phyloP scores from a whole-genome alignment of 1,140 invertebrate species.

The Diploscapter pachys region DNA sequence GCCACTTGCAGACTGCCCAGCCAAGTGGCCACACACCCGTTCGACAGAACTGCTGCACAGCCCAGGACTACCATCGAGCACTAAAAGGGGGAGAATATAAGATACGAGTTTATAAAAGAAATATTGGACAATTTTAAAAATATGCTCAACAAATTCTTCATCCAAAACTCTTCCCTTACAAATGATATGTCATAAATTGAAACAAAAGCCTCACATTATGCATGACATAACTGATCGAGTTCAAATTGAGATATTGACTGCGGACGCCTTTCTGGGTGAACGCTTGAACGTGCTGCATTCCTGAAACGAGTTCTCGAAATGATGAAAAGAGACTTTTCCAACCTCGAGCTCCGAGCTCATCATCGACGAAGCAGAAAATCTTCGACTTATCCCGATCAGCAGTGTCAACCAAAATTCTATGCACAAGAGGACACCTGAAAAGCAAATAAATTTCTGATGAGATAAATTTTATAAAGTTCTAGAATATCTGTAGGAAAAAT shows the following conservation, averaged over 20 bases:
- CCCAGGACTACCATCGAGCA: constrained; percentile 27
- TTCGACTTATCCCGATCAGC: neutral
- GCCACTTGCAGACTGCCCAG: constrained; percentile 31
- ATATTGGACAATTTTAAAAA: neutral
- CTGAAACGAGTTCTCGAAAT: too few species aligned
- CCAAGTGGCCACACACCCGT: constrained; percentile 26
- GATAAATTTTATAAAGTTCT: neutral
- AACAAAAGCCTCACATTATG: neutral
- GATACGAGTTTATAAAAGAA: too few species aligned
- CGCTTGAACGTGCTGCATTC: too few species aligned
- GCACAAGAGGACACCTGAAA: constrained; percentile 1
- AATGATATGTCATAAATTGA: neutral
- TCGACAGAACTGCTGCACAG: constrained; percentile 36
- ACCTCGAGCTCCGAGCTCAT: too few species aligned
- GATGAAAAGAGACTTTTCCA: too few species aligned
- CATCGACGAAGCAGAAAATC: neutral
- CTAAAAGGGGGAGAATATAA: constrained; percentile 16
- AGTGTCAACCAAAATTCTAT: constrained; percentile 5
- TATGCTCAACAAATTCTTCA: neutral
- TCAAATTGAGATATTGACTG: neutral
- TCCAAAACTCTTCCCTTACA: neutral
- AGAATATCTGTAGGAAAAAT: constrained; percentile 16
- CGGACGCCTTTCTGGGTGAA: too few species aligned
- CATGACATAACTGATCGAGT: neutral
- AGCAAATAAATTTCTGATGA: neutral